A percentile compares a stretch with the other conserved stretches of the same genome.
phyloP scores from a whole-genome alignment of 2,797 vertebrate species.

The Danio choprae region DNA sequence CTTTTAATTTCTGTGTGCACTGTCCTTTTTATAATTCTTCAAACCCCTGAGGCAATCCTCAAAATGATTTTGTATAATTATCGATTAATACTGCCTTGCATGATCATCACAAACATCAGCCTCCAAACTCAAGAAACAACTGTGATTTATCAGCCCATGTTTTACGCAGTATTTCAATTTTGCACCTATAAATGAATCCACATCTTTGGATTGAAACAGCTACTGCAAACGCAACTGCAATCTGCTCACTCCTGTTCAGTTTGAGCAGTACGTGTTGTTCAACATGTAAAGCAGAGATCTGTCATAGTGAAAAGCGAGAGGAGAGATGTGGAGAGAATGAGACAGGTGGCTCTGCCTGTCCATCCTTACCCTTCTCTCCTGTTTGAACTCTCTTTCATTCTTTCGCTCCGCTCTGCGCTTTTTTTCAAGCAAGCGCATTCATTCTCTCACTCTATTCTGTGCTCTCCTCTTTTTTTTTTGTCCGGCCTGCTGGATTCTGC shows the following conservation, averaged over 20 bases:
- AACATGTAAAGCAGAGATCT: conserved; percentile 20
- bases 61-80: too few species aligned
- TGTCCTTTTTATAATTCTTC: too few species aligned
- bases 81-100: too few species aligned
- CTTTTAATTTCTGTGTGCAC: too few species aligned
- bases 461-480: conserved; percentile 72
- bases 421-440: conserved; percentile 78
- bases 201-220: too few species aligned
- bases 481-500: conserved; percentile 69
- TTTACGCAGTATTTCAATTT: too few species aligned
- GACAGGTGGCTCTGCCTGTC: conserved; percentile 80
- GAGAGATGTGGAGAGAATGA: conserved; percentile 65
- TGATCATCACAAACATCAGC: too few species aligned
- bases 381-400: conserved; percentile 83
- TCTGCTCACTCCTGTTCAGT: background rate
- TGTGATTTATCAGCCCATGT: too few species aligned
- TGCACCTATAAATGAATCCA: too few species aligned
- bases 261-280: conserved; percentile 16
- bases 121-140: too few species aligned
- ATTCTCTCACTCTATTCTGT: conserved; percentile 74
- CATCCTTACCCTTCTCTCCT: conserved; percentile 78
- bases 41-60: too few species aligned
- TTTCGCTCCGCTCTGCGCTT: conserved; percentile 80
- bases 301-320: background rate
- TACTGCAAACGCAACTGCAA: background rate